phyloP scores from a whole-genome alignment of 1,140 invertebrate genomes.

The Sycophila sp. region DNA sequence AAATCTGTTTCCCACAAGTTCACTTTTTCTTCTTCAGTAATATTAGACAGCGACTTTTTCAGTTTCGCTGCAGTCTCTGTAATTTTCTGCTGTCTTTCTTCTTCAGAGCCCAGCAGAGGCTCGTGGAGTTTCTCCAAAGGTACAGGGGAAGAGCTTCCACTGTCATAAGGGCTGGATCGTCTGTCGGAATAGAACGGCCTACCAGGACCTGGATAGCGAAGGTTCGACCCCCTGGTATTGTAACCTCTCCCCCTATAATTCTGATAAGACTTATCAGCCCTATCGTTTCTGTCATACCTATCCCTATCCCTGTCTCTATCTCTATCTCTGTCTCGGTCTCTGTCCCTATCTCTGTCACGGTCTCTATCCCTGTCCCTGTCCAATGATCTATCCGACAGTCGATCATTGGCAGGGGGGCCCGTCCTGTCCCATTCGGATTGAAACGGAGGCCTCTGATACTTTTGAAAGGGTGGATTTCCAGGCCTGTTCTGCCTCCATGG shows the following conservation, averaged over 20 bases:
- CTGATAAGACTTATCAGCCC: constrained; percentile 24
- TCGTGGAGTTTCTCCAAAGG: constrained; percentile 31
- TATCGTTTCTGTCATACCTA: constrained; percentile 14
- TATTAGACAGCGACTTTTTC: constrained; percentile 53
- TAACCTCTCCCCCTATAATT: constrained; percentile 31
- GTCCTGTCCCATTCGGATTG: constrained; percentile 34
- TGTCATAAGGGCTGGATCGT: constrained; percentile 3
- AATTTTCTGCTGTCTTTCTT: constrained; percentile 59
- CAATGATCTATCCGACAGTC: constrained; percentile 17
- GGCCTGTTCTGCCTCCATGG: constrained; percentile 21
- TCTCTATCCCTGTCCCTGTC: constrained; percentile 12
- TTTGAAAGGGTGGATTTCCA: not conserved
- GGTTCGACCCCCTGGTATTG: constrained; percentile 8
- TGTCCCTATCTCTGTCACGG: constrained; percentile 16
- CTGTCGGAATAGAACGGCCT: constrained; percentile 12
- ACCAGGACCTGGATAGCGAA: constrained; percentile 26
- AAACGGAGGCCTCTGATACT: not conserved
- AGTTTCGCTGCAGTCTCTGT: constrained; percentile 58
- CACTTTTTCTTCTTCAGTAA: constrained; percentile 48
- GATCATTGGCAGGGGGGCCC: constrained; percentile 17
- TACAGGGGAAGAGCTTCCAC: not conserved
- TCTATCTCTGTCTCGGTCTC: constrained; percentile 5
- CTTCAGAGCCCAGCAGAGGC: constrained; percentile 57
- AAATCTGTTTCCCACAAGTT: constrained; percentile 53
- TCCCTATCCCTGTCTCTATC: constrained; percentile 14